These are phyloP conservation scores for Xiphophorus maculatus DNA, from an alignment of 2,113 vertebrate genomes.

Conservation along the genomic window DNA sequence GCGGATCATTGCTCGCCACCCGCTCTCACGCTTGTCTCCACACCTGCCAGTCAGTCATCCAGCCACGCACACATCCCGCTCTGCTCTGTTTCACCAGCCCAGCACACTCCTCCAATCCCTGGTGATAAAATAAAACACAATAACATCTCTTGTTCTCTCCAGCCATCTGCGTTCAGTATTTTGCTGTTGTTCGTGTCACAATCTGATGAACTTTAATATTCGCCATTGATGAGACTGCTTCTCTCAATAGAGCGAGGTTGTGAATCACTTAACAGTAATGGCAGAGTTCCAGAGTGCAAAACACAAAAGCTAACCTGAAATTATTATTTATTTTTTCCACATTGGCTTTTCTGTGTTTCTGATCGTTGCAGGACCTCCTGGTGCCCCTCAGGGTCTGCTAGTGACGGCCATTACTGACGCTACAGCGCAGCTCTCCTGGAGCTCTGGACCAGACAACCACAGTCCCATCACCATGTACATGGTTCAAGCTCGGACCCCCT, in stretches of 20 bases:
- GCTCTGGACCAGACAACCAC: slow-evolving; percentile 76
- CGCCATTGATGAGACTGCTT: slow-evolving; percentile 13
- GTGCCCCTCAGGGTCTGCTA: slow-evolving; percentile 69
- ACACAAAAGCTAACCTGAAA: slow-evolving; percentile 15
- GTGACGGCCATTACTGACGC: slow-evolving; percentile 77
- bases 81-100: neutral
- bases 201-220: slow-evolving; percentile 13
- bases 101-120: neutral
- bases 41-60: slow-evolving; percentile 12
- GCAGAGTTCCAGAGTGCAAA: slow-evolving; percentile 18
- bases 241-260: slow-evolving; percentile 22
- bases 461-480: slow-evolving; percentile 78
- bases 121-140: neutral
- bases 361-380: slow-evolving; percentile 74
- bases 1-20: slow-evolving; percentile 2
- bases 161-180: neutral
- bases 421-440: slow-evolving; percentile 79
- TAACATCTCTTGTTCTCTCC: neutral
- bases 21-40: neutral
- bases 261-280: slow-evolving; percentile 52
- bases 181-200: neutral
- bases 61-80: neutral
- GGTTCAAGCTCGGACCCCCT: slow-evolving; percentile 76
- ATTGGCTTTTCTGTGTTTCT: slow-evolving; percentile 28
- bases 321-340: slow-evolving; percentile 15